Evolutionary conservation across 2,888 invertebrate genomes (phyloP).

Genomic region (Agriotes lineatus): DNA sequence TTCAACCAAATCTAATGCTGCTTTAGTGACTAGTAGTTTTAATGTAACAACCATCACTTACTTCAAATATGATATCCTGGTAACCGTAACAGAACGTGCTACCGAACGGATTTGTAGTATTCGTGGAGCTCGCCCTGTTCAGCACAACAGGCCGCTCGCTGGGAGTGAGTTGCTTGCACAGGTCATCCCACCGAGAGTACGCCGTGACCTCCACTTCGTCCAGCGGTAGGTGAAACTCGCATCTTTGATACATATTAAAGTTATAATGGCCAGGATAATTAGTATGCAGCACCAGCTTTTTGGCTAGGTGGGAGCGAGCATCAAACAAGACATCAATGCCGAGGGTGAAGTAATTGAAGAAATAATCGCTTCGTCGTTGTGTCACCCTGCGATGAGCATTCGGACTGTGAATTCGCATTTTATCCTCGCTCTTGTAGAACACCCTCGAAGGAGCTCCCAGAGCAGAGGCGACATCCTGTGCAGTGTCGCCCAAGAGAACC

Average conservation of each 20-base stretch:
- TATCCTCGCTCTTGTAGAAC: conserved; percentile 98
- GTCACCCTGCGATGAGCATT: conserved; percentile 84
- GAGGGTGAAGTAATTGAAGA: conserved; percentile 98
- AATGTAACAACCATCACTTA: too few species aligned
- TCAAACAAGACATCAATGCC: conserved; percentile 98
- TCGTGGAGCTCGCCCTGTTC: conserved; percentile 94
- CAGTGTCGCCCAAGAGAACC: conserved; percentile 86
- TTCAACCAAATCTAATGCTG: background rate
- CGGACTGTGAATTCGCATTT: conserved; percentile 97
- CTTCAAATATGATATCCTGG: conserved; percentile 98
- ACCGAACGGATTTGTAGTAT: conserved; percentile 98
- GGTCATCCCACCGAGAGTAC: conserved; percentile 91
- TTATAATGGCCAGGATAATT: conserved; percentile 99
- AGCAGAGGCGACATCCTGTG: conserved; percentile 88
- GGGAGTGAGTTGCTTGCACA: conserved; percentile 81
- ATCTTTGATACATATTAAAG: conserved; percentile 98
- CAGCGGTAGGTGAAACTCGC: conserved; percentile 88
- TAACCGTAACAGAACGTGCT: conserved; percentile 98
- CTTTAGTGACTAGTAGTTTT: too few species aligned
- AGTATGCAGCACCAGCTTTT: conserved; percentile 96
- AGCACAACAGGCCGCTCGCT: conserved; percentile 94
- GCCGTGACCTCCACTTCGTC: conserved; percentile 76
- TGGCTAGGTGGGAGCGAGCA: conserved; percentile 92
- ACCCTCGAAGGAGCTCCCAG: conserved; percentile 93
- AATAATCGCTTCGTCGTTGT: conserved; percentile 92